phyloP scores from a whole-genome alignment of 2,888 invertebrate genomes.

The Teleiodes luculella region DNA sequence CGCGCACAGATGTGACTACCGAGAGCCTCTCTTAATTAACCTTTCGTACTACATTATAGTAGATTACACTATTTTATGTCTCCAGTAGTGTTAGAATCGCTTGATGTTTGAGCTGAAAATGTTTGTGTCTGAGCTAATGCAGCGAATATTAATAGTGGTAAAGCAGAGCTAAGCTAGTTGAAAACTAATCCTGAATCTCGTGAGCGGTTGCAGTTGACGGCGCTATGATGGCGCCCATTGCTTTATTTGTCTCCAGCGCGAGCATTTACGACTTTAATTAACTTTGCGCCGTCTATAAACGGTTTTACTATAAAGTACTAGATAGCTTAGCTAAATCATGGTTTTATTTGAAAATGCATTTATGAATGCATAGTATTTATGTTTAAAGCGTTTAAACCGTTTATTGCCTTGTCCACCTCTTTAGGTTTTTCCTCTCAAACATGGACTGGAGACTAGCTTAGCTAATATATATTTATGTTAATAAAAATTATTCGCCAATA shows the following conservation, averaged over 20 bases:
- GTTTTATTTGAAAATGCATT: constrained; percentile 40
- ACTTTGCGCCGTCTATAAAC: constrained; percentile 54
- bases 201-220: constrained; percentile 52
- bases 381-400: no score
- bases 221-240: constrained; percentile 51
- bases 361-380: constrained; percentile 9
- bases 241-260: constrained; percentile 58
- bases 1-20: constrained; percentile 31
- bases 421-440: no score
- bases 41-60: background rate
- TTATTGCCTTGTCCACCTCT: no score
- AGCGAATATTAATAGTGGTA: no score
- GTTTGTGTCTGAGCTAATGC: background rate
- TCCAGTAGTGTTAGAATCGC: no score
- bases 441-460: no score
- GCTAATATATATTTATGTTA: no score
- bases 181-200: constrained; percentile 49
- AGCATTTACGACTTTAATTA: constrained; percentile 52
- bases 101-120: no score
- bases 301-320: constrained; percentile 42
- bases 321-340: constrained; percentile 41
- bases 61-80: background rate
- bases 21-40: constrained; percentile 3
- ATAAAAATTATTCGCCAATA: no score
- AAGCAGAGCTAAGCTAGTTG: constrained; percentile 38